These are phyloP conservation scores for Strix aluco DNA, from an alignment of 2,113 vertebrate genomes.

Conservation along the genomic window DNA sequence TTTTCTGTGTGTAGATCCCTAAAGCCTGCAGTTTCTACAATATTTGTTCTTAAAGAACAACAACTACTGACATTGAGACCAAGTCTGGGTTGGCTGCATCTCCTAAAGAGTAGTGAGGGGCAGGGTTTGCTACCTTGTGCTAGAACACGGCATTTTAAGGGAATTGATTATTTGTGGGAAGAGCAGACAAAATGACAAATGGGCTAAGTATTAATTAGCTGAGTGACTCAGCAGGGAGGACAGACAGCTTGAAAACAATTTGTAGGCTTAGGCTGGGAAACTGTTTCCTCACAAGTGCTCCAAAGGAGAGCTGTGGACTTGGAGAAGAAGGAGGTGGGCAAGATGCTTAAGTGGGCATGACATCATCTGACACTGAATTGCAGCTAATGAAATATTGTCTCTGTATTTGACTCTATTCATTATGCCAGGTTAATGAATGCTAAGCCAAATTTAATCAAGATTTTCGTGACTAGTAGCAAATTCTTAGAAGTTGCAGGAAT, in stretches of 20 bases:
- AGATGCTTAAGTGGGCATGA: not conserved
- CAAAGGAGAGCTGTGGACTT: not conserved
- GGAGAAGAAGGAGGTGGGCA: not conserved
- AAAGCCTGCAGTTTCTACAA: not conserved
- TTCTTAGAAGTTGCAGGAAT: not conserved
- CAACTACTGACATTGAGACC: not conserved
- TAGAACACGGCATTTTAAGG: not conserved
- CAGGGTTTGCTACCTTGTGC: not conserved
- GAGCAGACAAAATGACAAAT: not conserved
- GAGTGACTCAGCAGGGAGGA: not conserved
- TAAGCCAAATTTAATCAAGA: not conserved
- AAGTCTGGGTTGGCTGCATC: not conserved
- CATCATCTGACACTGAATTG: not conserved
- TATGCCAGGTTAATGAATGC: not conserved
- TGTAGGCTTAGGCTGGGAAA: not conserved
- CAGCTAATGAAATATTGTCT: not conserved
- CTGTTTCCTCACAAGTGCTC: not conserved
- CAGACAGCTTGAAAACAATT: not conserved
- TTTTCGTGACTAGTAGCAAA: not conserved
- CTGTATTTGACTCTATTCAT: not conserved
- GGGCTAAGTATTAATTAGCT: not conserved
- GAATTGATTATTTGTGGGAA: not conserved
- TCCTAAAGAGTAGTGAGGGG: not conserved
- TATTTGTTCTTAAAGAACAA: not conserved
- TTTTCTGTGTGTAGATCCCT: not conserved